These are phyloP conservation scores for Callorhinus ursinus DNA, from an alignment of 2,113 vertebrate genomes.

Conservation along the genomic window DNA sequence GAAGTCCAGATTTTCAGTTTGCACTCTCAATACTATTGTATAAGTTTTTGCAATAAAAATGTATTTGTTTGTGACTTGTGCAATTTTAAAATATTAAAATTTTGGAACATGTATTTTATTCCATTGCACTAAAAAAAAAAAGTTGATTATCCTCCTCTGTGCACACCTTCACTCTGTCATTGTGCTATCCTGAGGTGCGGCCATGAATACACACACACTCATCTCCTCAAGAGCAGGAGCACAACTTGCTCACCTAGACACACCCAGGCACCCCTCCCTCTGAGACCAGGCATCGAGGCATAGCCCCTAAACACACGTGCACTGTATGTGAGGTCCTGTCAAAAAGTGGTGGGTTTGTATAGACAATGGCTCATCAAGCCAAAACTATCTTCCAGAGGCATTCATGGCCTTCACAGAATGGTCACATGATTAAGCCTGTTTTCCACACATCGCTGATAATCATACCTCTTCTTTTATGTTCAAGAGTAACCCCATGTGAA, in stretches of 20 bases:
- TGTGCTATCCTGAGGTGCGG: rapidly evolving
- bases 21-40: neutral
- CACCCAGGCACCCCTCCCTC: neutral
- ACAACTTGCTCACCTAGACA: neutral
- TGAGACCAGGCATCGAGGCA: neutral
- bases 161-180: no score
- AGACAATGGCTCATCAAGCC: neutral
- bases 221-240: neutral
- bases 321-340: neutral
- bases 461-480: neutral
- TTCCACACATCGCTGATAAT: neutral
- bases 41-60: neutral
- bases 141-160: neutral
- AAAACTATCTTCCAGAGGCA: neutral
- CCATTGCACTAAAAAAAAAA: neutral
- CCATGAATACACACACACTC: neutral
- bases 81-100: conserved; percentile 1
- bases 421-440: neutral
- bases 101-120: neutral
- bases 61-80: neutral
- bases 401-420: neutral
- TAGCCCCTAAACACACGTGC: neutral
- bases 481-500: neutral
- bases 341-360: neutral
- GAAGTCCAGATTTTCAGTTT: neutral